A percentile compares a stretch with the other conserved stretches of the same genome.
phyloP scores from a whole-genome alignment of 2,888 invertebrate genomes.

The Protodeltote pygarga region DNA sequence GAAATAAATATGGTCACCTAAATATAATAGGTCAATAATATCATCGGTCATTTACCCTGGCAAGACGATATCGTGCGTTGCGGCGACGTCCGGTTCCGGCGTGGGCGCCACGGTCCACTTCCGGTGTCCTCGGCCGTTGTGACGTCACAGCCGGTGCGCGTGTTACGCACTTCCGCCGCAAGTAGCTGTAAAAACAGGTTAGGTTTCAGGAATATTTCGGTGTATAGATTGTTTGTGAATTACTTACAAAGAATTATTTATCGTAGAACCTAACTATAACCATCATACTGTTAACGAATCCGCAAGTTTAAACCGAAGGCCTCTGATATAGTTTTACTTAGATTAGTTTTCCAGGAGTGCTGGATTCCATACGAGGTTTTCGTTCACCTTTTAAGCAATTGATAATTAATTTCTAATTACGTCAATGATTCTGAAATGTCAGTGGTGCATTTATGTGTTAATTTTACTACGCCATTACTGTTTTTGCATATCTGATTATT shows the following conservation, averaged over 20 bases:
- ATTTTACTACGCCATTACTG: no score
- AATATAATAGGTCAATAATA: constrained; percentile 45
- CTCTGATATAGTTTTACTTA: no score
- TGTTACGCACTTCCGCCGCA: constrained; percentile 79
- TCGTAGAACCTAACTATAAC: not conserved
- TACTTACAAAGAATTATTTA: not conserved
- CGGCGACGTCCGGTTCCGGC: constrained; percentile 79
- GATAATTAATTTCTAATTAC: no score
- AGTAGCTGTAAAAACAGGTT: constrained; percentile 52
- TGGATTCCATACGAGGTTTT: no score
- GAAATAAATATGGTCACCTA: constrained; percentile 15
- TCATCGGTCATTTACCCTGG: constrained; percentile 74
- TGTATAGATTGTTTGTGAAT: not conserved
- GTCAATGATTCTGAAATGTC: no score
- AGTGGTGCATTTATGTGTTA: no score
- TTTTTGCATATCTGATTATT: no score
- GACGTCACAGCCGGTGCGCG: constrained; percentile 76
- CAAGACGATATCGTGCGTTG: constrained; percentile 72
- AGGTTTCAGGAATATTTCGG: constrained; percentile 33
- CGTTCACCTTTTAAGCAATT: no score
- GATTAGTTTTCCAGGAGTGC: no score
- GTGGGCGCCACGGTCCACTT: constrained; percentile 74
- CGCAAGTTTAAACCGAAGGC: no score
- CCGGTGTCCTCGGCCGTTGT: constrained; percentile 73
- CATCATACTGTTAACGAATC: no score